Evolutionary conservation across 2,797 vertebrate species (phyloP).

Genomic region (Gallinago nigripennis): DNA sequence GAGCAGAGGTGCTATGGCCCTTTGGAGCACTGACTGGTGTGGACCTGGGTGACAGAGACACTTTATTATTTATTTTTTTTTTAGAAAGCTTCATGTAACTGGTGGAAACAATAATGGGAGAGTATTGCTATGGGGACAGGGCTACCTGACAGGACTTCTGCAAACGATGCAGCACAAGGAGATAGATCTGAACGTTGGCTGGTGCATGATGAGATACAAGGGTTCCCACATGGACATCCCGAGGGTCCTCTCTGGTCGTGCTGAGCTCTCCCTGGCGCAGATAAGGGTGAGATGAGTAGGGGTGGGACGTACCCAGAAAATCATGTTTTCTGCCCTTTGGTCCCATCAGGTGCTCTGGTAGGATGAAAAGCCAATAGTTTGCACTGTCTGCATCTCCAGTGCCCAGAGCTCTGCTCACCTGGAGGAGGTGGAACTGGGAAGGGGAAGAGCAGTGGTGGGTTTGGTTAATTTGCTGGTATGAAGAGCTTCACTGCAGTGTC

Average conservation of each 20-base stretch:
- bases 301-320: neutral
- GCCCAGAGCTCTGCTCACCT: too few relatives aligned
- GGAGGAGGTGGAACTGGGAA: too few relatives aligned
- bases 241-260: neutral
- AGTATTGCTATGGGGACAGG: neutral
- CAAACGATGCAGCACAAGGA: too few relatives aligned
- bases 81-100: neutral
- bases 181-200: neutral
- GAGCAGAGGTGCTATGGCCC: fast-evolving
- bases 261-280: neutral
- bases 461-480: too few relatives aligned
- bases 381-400: neutral
- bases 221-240: neutral
- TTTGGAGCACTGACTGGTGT: neutral
- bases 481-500: too few relatives aligned
- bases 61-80: neutral
- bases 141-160: neutral
- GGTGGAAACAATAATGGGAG: neutral
- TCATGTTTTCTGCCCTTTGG: neutral
- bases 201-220: neutral
- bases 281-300: fast-evolving
- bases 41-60: neutral
- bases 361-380: neutral
- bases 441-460: too few relatives aligned
- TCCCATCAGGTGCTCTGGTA: too few relatives aligned